Base-by-base conservation (phyloP, 2,888 invertebrate genomes). In the Erpobdella octoculata region DNA sequence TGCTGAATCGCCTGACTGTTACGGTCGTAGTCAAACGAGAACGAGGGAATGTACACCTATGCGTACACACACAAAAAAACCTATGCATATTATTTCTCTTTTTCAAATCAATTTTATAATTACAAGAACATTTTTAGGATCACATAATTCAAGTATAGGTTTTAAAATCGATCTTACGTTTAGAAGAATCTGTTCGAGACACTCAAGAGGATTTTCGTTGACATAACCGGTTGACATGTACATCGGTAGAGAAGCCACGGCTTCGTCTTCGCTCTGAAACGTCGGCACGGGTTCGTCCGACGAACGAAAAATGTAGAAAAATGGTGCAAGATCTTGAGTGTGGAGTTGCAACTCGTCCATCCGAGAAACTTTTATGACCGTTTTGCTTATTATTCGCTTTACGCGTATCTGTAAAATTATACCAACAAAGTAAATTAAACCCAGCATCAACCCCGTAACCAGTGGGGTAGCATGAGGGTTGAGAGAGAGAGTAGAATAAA, bases 31-130 rank as follows among this genome's bases (percentile, higher is more conserved):
- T 80, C 80, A 76, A 77, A 82, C 2, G 83, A 81, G 74, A 83
- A 73, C 73, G 82, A 76, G 18, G 82, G 82, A 80, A 81, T 81
- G 77, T 80, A 83, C 8, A 83, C 80, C 81, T n/a, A n/a, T n/a
- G n/a, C n/a, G n/a, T n/a, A n/a, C n/a, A n/a, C n/a, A n/a, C n/a
- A n/a, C n/a, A n/a, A n/a, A n/a, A n/a, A n/a, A n/a, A n/a, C n/a
- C n/a, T n/a, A n/a, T n/a, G n/a, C n/a, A n/a, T n/a, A n/a, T n/a
- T n/a, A n/a, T n/a, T n/a, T n/a, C n/a, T n/a, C n/a, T n/a, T n/a
- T n/a, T n/a, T n/a, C n/a, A n/a, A n/a, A n/a, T n/a, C n/a, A n/a
- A n/a, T n/a, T n/a, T n/a, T n/a, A n/a, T n/a, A n/a, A n/a, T n/a
- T n/a, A n/a, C n/a, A n/a, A n/a, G n/a, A n/a, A n/a, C n/a, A n/a